Conservation (phyloP, 1,140 invertebrate species). For the Drosophila kurseongensis region DNA sequence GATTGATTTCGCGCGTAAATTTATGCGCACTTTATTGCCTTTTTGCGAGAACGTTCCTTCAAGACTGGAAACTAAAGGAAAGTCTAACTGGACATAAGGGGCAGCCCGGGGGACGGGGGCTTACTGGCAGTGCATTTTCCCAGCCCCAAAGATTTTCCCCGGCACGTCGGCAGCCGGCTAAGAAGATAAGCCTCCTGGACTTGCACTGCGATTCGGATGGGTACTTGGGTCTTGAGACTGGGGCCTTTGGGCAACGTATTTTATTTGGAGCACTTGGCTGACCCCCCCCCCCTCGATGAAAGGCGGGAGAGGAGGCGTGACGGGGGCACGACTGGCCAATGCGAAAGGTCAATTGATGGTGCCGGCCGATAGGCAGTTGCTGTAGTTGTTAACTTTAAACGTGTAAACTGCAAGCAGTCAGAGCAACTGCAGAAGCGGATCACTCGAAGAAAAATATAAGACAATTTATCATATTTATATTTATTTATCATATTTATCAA, state of each 20-base stretch:
- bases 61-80: neutral
- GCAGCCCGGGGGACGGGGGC: neutral
- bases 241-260: slow-evolving; percentile 52
- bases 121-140: slow-evolving; percentile 44
- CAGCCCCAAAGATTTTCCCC: slow-evolving; percentile 60
- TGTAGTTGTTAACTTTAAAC: slow-evolving; percentile 73
- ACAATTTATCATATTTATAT: no score
- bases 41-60: slow-evolving; percentile 52
- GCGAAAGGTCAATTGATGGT: slow-evolving; percentile 82
- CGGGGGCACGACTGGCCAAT: slow-evolving; percentile 63
- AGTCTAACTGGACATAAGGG: slow-evolving; percentile 6
- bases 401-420: slow-evolving; percentile 54
- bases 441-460: slow-evolving; percentile 9
- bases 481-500: no score
- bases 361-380: slow-evolving; percentile 72
- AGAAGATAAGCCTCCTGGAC: slow-evolving; percentile 46
- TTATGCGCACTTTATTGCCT: slow-evolving; percentile 77
- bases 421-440: slow-evolving; percentile 5
- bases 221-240: slow-evolving; percentile 10
- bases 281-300: slow-evolving; percentile 38
- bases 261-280: slow-evolving; percentile 74
- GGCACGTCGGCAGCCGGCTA: slow-evolving; percentile 47
- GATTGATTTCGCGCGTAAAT: slow-evolving; percentile 79
- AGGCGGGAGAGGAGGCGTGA: slow-evolving; percentile 39
- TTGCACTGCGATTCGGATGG: slow-evolving; percentile 14